phyloP scores from a whole-genome alignment of 2,113 vertebrate genomes.

The Nymphicus hollandicus region DNA sequence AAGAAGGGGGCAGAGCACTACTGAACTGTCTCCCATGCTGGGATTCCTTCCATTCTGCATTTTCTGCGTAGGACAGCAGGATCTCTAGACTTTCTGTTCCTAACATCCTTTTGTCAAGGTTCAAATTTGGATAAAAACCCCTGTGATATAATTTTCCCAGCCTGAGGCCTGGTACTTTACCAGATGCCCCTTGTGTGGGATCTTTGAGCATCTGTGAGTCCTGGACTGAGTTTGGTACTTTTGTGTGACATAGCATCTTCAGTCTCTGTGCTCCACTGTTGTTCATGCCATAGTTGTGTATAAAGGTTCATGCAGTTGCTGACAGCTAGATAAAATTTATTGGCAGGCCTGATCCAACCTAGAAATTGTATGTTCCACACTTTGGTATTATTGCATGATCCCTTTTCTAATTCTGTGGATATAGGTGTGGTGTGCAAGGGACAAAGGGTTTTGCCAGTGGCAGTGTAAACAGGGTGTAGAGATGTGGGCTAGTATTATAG shows the following conservation, averaged over 20 bases:
- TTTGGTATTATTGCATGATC: not conserved
- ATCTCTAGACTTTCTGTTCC: not conserved
- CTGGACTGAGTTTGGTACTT: not conserved
- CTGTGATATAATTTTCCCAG: not conserved
- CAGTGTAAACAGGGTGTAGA: not conserved
- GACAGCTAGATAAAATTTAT: not conserved
- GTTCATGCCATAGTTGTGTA: not conserved
- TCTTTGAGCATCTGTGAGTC: not conserved
- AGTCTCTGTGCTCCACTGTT: not conserved
- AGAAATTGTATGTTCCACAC: not conserved
- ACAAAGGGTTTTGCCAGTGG: conserved; percentile 25
- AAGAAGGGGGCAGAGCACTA: not conserved
- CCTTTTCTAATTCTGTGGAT: not conserved
- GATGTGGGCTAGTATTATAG: conserved; percentile 51
- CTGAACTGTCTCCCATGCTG: accelerated
- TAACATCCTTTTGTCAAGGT: not conserved
- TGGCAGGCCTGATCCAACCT: not conserved
- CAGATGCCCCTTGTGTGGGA: not conserved
- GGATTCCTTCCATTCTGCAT: not conserved
- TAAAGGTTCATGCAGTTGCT: not conserved
- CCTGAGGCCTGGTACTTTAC: not conserved
- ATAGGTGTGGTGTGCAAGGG: not conserved
- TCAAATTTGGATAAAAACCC: not conserved
- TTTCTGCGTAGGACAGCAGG: not conserved
- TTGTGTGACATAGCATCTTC: accelerated